Percentiles rank a stretch among this genome's conserved stretches.
Conservation (phyloP, 1,140 invertebrate genomes). For the Diabrotica virgifera region DNA sequence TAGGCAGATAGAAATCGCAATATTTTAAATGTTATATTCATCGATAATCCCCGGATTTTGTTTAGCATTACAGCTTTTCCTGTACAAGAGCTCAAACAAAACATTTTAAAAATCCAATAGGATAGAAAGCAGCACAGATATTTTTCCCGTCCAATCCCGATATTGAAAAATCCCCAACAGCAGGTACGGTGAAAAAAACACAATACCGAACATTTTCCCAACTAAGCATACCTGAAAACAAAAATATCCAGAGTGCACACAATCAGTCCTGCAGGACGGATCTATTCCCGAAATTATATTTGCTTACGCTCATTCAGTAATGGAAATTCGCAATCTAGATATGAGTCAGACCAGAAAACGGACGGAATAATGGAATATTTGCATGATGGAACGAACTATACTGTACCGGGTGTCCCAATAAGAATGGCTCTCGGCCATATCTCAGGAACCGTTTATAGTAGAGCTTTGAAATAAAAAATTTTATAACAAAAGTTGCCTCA, state of each 20-base stretch:
- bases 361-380: constrained; percentile 6
- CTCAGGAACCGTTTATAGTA: too few relatives aligned
- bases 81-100: too few relatives aligned
- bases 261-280: constrained; percentile 1
- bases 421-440: too few relatives aligned
- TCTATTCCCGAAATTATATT: constrained; percentile 8
- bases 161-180: not conserved
- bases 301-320: constrained; percentile 9
- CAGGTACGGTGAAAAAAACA: not conserved
- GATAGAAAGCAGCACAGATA: not conserved
- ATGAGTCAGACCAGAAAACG: constrained; percentile 9
- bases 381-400: constrained; percentile 3
- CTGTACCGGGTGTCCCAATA: too few relatives aligned
- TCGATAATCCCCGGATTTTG: too few relatives aligned
- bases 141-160: not conserved
- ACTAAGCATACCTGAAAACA: not conserved
- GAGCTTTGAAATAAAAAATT: too few relatives aligned
- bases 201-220: not conserved
- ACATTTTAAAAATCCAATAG: too few relatives aligned
- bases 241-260: not conserved
- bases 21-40: too few relatives aligned
- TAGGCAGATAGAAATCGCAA: too few relatives aligned
- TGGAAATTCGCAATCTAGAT: constrained; percentile 9
- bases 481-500: too few relatives aligned
- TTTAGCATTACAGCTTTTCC: too few relatives aligned